These are phyloP conservation scores for Coreius guichenoti DNA, from an alignment of 2,797 vertebrate species.

Conservation along the genomic window DNA sequence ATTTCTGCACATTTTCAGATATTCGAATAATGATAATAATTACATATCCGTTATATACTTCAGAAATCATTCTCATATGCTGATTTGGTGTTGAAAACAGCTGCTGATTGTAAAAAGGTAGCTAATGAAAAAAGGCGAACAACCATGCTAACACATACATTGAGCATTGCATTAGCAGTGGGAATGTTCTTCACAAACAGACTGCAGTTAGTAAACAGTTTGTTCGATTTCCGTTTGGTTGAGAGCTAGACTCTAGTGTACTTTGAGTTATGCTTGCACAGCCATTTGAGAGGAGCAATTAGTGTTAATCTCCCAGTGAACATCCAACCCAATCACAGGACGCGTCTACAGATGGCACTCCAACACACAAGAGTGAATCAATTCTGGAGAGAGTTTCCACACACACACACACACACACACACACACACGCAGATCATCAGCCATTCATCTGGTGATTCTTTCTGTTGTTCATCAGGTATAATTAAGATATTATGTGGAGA, in stretches of 20 bases:
- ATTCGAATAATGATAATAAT: not conserved
- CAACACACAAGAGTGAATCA: slow-evolving; percentile 46
- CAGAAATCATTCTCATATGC: not conserved
- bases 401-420: not conserved
- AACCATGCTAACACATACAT: not conserved
- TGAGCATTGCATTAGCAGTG: not conserved
- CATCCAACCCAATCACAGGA: slow-evolving; percentile 47
- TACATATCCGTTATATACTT: not conserved
- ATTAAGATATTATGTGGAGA: slow-evolving; percentile 33
- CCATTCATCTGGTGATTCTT: not conserved
- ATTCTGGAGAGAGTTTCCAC: slow-evolving; percentile 33
- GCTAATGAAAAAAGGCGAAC: not conserved
- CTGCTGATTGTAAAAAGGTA: not conserved
- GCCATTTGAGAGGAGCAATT: slow-evolving; percentile 53
- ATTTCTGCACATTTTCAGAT: not conserved
- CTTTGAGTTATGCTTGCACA: slow-evolving; percentile 46
- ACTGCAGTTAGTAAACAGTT: slow-evolving; percentile 36
- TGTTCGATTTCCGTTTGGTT: slow-evolving; percentile 48
- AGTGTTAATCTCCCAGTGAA: slow-evolving; percentile 54
- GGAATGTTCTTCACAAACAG: slow-evolving; percentile 15
- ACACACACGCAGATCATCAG: not conserved
- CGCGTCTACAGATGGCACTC: slow-evolving; percentile 52
- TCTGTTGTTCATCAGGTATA: slow-evolving; percentile 21
- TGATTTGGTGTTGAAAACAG: not conserved
- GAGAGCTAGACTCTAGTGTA: slow-evolving; percentile 41